Evolutionary conservation across 2,797 vertebrate genomes (phyloP).

Genomic region (Chaenodraco wilsoni): DNA sequence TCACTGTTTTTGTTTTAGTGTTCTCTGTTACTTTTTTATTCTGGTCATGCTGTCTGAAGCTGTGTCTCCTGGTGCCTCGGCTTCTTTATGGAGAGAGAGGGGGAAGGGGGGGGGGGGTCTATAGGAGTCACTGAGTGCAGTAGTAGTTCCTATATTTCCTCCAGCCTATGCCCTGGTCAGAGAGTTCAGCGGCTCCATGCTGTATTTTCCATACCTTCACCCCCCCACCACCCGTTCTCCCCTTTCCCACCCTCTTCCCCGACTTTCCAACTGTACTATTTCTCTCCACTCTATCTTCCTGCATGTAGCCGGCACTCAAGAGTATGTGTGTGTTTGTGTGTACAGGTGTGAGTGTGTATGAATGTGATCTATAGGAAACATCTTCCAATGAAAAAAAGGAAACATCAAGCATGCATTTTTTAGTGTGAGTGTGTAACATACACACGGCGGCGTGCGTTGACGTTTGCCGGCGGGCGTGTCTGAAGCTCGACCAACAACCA

Average conservation of each 20-base stretch:
- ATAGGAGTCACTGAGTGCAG: conserved; percentile 62
- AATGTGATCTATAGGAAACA: conserved; percentile 50
- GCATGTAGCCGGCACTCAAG: conserved; percentile 55
- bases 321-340: not conserved
- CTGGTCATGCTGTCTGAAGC: conserved; percentile 43
- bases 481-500: no score
- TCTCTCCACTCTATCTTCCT: conserved; percentile 56
- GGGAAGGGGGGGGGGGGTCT: conserved; percentile 18
- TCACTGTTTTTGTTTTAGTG: conserved; percentile 6
- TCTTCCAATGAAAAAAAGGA: conserved; percentile 28
- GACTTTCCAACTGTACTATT: conserved; percentile 57
- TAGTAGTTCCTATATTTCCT: conserved; percentile 64
- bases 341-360: conserved; percentile 7
- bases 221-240: conserved; percentile 14
- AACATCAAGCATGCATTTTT: conserved; percentile 20
- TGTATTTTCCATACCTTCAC: conserved; percentile 73
- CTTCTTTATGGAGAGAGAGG: conserved; percentile 29
- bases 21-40: conserved; percentile 20
- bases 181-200: conserved; percentile 52
- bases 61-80: conserved; percentile 41
- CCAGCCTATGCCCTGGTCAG: conserved; percentile 60
- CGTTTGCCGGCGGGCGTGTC: no score
- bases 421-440: conserved; percentile 10
- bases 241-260: conserved; percentile 8
- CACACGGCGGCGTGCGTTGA: no score